phyloP scores from a whole-genome alignment of 2,888 invertebrate genomes.

The Hipparchia semele region DNA sequence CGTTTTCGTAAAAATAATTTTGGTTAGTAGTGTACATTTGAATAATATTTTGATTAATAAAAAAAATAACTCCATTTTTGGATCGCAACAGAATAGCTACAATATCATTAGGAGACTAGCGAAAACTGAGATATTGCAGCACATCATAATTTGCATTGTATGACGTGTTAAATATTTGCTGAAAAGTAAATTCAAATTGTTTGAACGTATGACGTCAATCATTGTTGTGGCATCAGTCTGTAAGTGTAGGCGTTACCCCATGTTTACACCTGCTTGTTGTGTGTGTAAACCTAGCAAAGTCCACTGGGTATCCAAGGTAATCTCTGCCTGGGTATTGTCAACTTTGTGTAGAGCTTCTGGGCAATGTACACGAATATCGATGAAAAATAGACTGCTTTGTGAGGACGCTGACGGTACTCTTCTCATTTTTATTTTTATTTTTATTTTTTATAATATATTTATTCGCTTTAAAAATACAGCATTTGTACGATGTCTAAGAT shows the following conservation, averaged over 20 bases:
- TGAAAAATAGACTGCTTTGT: no score
- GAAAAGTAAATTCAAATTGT: slow-evolving; percentile 10
- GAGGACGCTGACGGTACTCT: no score
- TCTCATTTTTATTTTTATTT: no score
- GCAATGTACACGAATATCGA: background rate
- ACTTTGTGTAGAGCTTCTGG: background rate
- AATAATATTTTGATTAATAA: no score
- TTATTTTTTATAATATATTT: no score
- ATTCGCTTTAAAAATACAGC: no score
- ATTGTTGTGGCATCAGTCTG: slow-evolving; percentile 21
- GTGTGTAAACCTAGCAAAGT: background rate
- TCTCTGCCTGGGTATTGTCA: background rate
- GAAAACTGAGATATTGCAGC: background rate
- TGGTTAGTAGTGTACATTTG: no score
- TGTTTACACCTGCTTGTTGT: slow-evolving; percentile 6
- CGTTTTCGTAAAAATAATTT: background rate
- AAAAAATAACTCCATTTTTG: no score
- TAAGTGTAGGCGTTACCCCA: slow-evolving; percentile 15
- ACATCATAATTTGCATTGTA: background rate
- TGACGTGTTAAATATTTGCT: slow-evolving; percentile 7
- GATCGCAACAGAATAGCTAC: no score
- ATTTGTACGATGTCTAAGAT: no score
- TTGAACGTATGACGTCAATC: slow-evolving; percentile 32
- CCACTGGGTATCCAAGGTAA: background rate
- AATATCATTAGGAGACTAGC: no score